Conservation (phyloP, 2,113 vertebrate species). For the Rhinoptilus africanus region DNA sequence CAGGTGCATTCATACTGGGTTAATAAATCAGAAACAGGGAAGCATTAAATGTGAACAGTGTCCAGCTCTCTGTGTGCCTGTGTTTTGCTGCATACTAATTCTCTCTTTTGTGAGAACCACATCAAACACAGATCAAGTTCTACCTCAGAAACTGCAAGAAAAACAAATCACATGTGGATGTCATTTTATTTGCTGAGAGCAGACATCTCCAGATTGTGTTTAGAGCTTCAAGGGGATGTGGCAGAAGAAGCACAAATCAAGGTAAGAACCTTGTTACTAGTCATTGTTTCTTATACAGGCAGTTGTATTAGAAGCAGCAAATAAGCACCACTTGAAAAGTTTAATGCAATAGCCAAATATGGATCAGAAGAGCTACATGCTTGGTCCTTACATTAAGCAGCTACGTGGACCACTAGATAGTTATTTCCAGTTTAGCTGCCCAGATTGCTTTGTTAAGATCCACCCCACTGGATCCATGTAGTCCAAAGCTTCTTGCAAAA, state of each 20-base stretch:
- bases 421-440: not conserved
- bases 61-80: slow-evolving; percentile 6
- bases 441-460: not conserved
- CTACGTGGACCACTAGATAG: not conserved
- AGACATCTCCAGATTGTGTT: not conserved
- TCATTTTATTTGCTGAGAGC: not conserved
- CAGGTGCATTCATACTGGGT: not conserved
- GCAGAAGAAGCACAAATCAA: not conserved
- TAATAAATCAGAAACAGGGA: slow-evolving; percentile 38
- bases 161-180: not conserved
- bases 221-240: not conserved
- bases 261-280: not conserved
- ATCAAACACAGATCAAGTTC: not conserved
- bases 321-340: not conserved
- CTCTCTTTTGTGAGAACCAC: not conserved
- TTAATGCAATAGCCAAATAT: not conserved
- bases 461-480: not conserved
- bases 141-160: not conserved
- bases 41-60: slow-evolving; percentile 9
- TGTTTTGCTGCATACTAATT: slow-evolving; percentile 28
- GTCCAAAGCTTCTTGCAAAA: not conserved
- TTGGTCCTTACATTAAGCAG: not conserved
- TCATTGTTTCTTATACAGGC: not conserved
- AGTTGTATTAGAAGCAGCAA: not conserved
- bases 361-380: not conserved